These are phyloP conservation scores for Steinernema carpocapsae DNA, from an alignment of 2,888 invertebrate species.

Conservation along the genomic window DNA sequence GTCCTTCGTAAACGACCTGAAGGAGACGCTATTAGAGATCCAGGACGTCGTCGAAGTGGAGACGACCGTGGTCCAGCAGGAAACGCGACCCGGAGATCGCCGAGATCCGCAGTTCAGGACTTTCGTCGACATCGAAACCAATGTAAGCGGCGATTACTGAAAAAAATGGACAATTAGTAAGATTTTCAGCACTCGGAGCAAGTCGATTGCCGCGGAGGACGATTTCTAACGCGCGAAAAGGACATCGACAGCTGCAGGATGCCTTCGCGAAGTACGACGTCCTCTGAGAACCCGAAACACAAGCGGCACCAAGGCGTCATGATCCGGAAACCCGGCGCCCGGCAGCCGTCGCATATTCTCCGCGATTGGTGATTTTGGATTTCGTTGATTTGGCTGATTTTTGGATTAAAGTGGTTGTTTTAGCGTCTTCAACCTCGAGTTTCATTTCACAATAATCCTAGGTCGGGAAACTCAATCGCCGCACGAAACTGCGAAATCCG, in stretches of 20 bases:
- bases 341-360: not conserved
- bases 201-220: conserved; percentile 11
- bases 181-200: not conserved
- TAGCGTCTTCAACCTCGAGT: too few species aligned
- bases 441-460: too few species aligned
- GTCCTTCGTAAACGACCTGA: not conserved
- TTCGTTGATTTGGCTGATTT: too few species aligned
- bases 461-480: too few species aligned
- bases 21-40: not conserved
- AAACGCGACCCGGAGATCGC: not conserved
- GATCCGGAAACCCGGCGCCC: not conserved
- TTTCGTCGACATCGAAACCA: not conserved
- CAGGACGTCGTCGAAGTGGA: not conserved
- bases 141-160: not conserved
- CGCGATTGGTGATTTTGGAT: conserved; percentile 8
- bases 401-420: too few species aligned
- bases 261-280: not conserved
- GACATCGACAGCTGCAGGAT: not conserved
- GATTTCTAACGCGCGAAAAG: not conserved
- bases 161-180: not conserved
- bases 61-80: not conserved
- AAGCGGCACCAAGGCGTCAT: not conserved
- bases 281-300: not conserved
- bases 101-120: not conserved
- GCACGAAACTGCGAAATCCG: too few species aligned